These are phyloP conservation scores for Sycophaga agraensis DNA, from an alignment of 1,140 invertebrate genomes.

Conservation along the genomic window DNA sequence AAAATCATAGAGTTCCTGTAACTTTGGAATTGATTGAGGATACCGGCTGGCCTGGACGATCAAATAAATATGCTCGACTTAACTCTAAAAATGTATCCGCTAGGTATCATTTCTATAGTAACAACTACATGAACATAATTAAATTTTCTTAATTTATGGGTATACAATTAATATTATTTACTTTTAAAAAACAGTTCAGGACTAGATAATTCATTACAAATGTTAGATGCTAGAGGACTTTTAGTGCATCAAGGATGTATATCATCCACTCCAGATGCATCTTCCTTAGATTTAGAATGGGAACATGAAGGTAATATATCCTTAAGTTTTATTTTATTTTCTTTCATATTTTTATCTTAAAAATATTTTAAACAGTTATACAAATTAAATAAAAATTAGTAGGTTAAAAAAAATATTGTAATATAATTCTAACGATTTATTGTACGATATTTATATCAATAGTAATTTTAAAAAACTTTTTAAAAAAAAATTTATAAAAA, in stretches of 20 bases:
- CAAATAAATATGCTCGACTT: slow-evolving; percentile 54
- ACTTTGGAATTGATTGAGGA: slow-evolving; percentile 56
- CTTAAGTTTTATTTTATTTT: too few species aligned
- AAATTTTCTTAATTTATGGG: neutral
- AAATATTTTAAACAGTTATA: too few species aligned
- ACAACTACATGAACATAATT: too few species aligned
- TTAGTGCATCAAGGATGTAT: slow-evolving; percentile 46
- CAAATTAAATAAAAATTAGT: too few species aligned
- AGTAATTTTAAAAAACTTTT: too few species aligned
- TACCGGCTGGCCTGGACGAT: slow-evolving; percentile 48
- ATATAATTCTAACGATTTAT: too few species aligned
- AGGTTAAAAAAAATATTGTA: too few species aligned
- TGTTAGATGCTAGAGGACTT: slow-evolving; percentile 56
- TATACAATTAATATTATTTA: neutral
- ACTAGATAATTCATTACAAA: slow-evolving; percentile 55
- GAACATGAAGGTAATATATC: slow-evolving; percentile 59
- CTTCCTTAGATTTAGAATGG: slow-evolving; percentile 64
- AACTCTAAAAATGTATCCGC: slow-evolving; percentile 43
- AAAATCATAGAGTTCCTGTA: slow-evolving; percentile 41
- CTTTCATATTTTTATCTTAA: too few species aligned
- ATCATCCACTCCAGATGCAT: slow-evolving; percentile 59
- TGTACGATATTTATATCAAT: too few species aligned
- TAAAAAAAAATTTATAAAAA: too few species aligned
- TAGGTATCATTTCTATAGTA: slow-evolving; percentile 34
- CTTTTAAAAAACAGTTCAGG: slow-evolving; percentile 49